phyloP scores from a whole-genome alignment of 2,113 vertebrate species.

The Colinus virginianus region DNA sequence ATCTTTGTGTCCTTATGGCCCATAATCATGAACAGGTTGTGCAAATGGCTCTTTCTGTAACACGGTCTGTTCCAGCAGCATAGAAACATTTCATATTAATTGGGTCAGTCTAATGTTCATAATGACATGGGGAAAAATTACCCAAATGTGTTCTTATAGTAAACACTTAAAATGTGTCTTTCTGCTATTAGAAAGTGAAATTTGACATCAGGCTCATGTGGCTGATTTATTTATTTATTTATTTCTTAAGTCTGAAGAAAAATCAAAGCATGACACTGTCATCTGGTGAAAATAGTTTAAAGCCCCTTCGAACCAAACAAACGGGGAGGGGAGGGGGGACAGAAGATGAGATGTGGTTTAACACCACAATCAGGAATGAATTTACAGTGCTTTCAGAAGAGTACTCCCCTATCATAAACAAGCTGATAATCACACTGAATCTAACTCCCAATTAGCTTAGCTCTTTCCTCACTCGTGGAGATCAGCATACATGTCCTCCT shows the following conservation, averaged over 20 bases:
- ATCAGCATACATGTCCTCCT: slow-evolving; percentile 71
- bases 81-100: slow-evolving; percentile 88
- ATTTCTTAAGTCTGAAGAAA: slow-evolving; percentile 75
- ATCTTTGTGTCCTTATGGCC: slow-evolving; percentile 90
- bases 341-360: slow-evolving; percentile 71
- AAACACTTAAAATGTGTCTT: slow-evolving; percentile 87
- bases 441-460: slow-evolving; percentile 80
- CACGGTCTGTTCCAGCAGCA: slow-evolving; percentile 84
- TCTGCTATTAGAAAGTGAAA: slow-evolving; percentile 82
- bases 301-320: slow-evolving; percentile 69
- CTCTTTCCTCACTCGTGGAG: slow-evolving; percentile 65
- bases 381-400: slow-evolving; percentile 82
- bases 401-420: slow-evolving; percentile 83
- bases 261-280: slow-evolving; percentile 76
- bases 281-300: slow-evolving; percentile 76
- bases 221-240: slow-evolving; percentile 54
- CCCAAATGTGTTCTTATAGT: slow-evolving; percentile 88
- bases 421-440: slow-evolving; percentile 82
- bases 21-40: slow-evolving; percentile 91
- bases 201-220: slow-evolving; percentile 75
- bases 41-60: slow-evolving; percentile 83
- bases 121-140: slow-evolving; percentile 90
- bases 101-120: slow-evolving; percentile 90
- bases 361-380: slow-evolving; percentile 75
- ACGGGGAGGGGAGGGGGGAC: background rate